A percentile compares a stretch with the other conserved stretches of the same genome.
These are phyloP conservation scores for Cygnus atratus DNA, from an alignment of 2,113 vertebrate species.

Conservation along the genomic window DNA sequence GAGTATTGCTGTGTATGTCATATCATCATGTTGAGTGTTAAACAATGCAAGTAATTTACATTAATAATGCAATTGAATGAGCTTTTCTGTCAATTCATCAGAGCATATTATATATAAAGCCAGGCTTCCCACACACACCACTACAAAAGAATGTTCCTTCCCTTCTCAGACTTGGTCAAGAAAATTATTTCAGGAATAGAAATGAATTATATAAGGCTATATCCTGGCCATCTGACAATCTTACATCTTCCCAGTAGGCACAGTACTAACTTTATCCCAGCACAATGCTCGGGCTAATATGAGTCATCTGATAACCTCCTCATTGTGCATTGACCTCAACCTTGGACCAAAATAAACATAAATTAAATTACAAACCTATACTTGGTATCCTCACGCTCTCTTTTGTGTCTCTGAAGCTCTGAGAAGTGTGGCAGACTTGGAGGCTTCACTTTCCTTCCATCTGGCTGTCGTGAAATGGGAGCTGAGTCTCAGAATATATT, in stretches of 20 bases:
- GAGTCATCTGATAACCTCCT: constrained; percentile 66
- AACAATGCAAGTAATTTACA: not conserved
- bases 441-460: not conserved
- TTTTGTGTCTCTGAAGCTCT: not conserved
- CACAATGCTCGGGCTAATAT: not conserved
- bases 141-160: not conserved
- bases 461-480: not conserved
- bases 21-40: not conserved
- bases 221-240: constrained; percentile 39
- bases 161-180: constrained; percentile 20
- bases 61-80: not conserved
- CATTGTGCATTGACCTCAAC: constrained; percentile 59
- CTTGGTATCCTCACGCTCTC: not conserved
- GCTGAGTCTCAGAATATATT: not conserved
- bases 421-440: not conserved
- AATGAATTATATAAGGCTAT: constrained; percentile 52
- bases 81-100: not conserved
- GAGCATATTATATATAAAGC: not conserved
- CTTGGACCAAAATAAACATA: constrained; percentile 70
- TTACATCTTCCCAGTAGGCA: constrained; percentile 52
- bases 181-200: constrained; percentile 53
- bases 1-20: not conserved
- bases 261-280: constrained; percentile 61
- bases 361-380: constrained; percentile 51
- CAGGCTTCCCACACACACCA: not conserved